phyloP scores from a whole-genome alignment of 2,888 invertebrate species.

The Noctua janthina region DNA sequence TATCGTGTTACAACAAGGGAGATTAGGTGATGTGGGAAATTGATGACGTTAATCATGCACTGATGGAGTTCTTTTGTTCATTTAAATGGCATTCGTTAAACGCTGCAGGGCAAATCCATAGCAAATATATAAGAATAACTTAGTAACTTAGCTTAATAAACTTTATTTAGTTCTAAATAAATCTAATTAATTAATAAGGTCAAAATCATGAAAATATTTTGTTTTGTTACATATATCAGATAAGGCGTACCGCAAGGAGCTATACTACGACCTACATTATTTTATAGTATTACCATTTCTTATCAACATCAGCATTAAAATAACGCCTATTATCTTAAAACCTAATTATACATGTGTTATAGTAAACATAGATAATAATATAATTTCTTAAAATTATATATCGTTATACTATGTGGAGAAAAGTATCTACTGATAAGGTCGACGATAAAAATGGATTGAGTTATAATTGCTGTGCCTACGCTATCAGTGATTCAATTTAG shows the following conservation, averaged over 20 bases:
- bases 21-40: background rate
- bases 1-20: background rate
- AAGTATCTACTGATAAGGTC: slow-evolving; percentile 32
- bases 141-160: background rate
- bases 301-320: slow-evolving; percentile 33
- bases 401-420: slow-evolving; percentile 41
- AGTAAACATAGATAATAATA: slow-evolving; percentile 54
- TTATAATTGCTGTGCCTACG: slow-evolving; percentile 11
- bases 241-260: slow-evolving; percentile 34
- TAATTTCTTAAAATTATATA: slow-evolving; percentile 47
- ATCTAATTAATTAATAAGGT: background rate
- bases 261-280: slow-evolving; percentile 48
- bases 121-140: background rate
- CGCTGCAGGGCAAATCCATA: background rate
- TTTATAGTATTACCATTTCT: slow-evolving; percentile 30
- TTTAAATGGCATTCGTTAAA: background rate
- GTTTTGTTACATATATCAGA: background rate
- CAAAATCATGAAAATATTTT: slow-evolving; percentile 8
- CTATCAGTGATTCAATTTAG: slow-evolving; percentile 36
- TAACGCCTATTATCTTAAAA: slow-evolving; percentile 53
- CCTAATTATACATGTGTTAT: slow-evolving; percentile 37
- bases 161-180: slow-evolving; percentile 8
- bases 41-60: background rate
- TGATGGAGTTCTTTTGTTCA: background rate
- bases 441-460: slow-evolving; percentile 15